These are phyloP conservation scores for Hiodon tergisus DNA, from an alignment of 2,113 vertebrate species.

Conservation along the genomic window DNA sequence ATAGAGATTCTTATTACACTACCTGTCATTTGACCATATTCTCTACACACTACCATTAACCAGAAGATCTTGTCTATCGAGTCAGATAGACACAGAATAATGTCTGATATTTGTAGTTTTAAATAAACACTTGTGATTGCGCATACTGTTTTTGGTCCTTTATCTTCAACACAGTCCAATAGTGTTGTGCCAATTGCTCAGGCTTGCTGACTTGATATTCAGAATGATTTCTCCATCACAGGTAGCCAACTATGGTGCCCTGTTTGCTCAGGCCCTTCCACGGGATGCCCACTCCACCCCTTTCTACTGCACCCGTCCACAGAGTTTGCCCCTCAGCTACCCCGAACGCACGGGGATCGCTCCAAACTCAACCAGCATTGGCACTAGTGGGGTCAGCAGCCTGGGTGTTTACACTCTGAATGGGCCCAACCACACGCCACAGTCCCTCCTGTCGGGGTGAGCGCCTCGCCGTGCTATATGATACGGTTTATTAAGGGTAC, in stretches of 20 bases:
- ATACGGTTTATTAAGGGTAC: too few relatives aligned
- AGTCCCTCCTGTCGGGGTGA: constrained; percentile 81
- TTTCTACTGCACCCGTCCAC: constrained; percentile 87
- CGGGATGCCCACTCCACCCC: constrained; percentile 92
- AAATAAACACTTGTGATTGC: too few relatives aligned
- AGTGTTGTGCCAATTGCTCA: too few relatives aligned
- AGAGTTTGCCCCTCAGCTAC: constrained; percentile 83
- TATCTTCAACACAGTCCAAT: too few relatives aligned
- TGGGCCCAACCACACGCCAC: constrained; percentile 77
- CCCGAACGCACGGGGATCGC: constrained; percentile 71
- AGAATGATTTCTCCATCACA: constrained; percentile 38
- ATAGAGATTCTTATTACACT: background rate
- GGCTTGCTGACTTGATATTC: background rate
- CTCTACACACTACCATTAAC: too few relatives aligned
- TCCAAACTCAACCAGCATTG: constrained; percentile 73
- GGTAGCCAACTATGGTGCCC: constrained; percentile 77
- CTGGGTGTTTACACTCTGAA: constrained; percentile 75
- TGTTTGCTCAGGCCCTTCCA: constrained; percentile 88
- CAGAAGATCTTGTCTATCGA: too few relatives aligned
- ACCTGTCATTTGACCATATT: background rate
- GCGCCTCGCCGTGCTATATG: background rate
- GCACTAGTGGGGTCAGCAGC: constrained; percentile 90
- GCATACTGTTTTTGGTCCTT: too few relatives aligned
- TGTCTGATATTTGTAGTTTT: too few relatives aligned
- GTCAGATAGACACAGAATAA: too few relatives aligned